Percentiles rank a stretch among this genome's conserved stretches.
phyloP scores from a whole-genome alignment of 2,797 vertebrate genomes.

The Mormyrus proboscirostris region DNA sequence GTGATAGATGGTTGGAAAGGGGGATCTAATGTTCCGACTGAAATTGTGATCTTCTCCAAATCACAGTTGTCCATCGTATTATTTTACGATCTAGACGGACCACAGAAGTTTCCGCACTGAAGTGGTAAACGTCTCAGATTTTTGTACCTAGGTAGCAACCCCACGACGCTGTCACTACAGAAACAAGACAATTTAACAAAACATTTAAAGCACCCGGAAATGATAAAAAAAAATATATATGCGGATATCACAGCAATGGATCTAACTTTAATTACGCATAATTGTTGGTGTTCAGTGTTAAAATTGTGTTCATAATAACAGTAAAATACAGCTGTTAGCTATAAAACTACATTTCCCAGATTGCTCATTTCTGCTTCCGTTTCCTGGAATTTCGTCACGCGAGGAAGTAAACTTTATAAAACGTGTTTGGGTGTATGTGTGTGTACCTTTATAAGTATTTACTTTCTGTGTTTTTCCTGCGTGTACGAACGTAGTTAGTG shows the following conservation, averaged over 20 bases:
- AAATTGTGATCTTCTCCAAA: conserved; percentile 50
- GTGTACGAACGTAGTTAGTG: neutral
- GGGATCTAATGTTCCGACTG: conserved; percentile 43
- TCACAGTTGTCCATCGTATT: conserved; percentile 60
- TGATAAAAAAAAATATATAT: neutral
- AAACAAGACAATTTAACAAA: neutral
- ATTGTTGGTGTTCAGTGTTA: neutral
- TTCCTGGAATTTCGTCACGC: neutral
- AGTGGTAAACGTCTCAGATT: neutral
- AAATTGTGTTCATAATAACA: neutral
- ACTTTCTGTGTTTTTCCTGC: neutral
- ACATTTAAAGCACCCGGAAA: neutral
- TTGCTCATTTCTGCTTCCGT: neutral
- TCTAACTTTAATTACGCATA: neutral
- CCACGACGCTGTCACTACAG: conserved; percentile 7
- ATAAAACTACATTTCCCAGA: conserved; percentile 20
- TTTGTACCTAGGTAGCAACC: neutral
- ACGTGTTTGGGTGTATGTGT: conserved; percentile 5
- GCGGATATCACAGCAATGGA: neutral
- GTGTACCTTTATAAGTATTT: neutral
- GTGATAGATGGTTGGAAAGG: conserved; percentile 44
- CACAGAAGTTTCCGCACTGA: neutral
- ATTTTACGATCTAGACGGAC: neutral
- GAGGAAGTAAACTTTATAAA: neutral
- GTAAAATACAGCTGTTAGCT: neutral